phyloP scores from a whole-genome alignment of 53 echinoderm and acorn worm genomes.

The Holothuria leucospilota region DNA sequence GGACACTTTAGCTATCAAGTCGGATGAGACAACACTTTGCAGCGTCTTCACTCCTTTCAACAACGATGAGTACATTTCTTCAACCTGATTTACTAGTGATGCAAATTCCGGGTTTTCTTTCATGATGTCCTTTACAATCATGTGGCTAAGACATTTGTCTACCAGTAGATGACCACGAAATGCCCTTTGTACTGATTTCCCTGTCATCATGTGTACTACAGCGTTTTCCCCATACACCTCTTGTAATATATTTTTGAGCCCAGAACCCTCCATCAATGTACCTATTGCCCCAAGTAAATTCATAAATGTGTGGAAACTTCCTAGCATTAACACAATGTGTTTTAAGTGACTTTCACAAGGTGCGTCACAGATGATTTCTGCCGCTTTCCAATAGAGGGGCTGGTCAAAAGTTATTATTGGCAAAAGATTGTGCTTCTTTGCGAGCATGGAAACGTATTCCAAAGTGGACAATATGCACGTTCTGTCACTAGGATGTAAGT shows the following conservation, averaged over 20 bases:
- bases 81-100: constrained; percentile 14
- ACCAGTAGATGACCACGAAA: constrained; percentile 50
- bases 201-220: constrained; percentile 51
- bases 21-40: no score
- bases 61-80: background rate
- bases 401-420: constrained; percentile 51
- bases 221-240: constrained; percentile 13
- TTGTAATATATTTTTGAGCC: no score
- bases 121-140: constrained; percentile 29
- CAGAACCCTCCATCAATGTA: no score
- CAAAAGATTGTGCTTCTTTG: background rate
- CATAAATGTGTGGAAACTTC: constrained; percentile 1
- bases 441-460: background rate
- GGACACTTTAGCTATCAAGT: no score
- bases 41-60: no score
- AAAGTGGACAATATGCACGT: constrained; percentile 27
- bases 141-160: constrained; percentile 33
- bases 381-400: constrained; percentile 48
- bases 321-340: constrained; percentile 36
- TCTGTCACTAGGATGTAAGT: constrained; percentile 46
- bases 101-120: constrained; percentile 27
- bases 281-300: no score
- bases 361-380: background rate
- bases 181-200: constrained; percentile 47
- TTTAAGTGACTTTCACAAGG: constrained; percentile 33